Conservation (phyloP, 2,113 vertebrate species). For the Polyodon spathula region DNA sequence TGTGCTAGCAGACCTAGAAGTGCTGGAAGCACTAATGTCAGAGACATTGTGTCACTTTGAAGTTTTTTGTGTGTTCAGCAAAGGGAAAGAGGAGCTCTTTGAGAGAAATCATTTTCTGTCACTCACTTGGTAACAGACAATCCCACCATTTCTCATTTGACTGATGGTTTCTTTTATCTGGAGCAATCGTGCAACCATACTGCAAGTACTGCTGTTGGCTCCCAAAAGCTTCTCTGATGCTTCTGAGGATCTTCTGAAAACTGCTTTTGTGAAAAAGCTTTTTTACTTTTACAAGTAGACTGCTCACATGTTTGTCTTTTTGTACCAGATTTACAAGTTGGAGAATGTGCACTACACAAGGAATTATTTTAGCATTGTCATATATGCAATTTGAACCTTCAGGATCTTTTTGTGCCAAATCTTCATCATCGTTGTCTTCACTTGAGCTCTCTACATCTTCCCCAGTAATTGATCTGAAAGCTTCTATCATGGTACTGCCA, state of each 20-base stretch:
- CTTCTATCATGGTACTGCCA: conserved; percentile 19
- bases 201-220: conserved; percentile 19
- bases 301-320: conserved; percentile 1
- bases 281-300: conserved; percentile 4
- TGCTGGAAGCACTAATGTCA: too few relatives aligned
- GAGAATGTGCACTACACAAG: conserved; percentile 10
- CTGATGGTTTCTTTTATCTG: conserved; percentile 10
- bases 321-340: conserved; percentile 8
- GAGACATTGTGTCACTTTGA: too few relatives aligned
- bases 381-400: neutral
- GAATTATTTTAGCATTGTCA: neutral
- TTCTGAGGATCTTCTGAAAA: conserved; percentile 15
- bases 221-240: conserved; percentile 10
- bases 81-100: too few relatives aligned
- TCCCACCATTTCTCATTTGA: neutral
- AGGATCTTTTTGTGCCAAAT: neutral
- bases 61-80: too few relatives aligned
- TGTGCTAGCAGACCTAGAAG: too few relatives aligned
- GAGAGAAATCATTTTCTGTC: too few relatives aligned
- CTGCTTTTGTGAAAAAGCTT: conserved; percentile 10
- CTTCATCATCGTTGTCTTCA: neutral
- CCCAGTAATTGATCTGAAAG: conserved; percentile 11
- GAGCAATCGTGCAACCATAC: conserved; percentile 14
- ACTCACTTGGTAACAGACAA: too few relatives aligned
- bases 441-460: conserved; percentile 16